Conservation (phyloP, 2,797 vertebrate species). For the Sciaenops ocellatus region DNA sequence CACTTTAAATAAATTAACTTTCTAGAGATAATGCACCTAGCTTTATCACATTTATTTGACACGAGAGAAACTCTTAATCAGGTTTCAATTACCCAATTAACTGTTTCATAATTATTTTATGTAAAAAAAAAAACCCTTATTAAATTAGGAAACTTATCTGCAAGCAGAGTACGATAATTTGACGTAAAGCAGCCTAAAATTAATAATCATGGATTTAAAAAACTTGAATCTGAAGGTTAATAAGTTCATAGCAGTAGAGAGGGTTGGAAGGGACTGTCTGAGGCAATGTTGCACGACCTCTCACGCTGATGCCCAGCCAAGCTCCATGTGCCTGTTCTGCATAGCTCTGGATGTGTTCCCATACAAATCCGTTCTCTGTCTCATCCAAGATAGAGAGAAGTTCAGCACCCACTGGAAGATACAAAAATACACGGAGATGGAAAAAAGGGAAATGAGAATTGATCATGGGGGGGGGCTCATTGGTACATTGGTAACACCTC, state of each 20-base stretch:
- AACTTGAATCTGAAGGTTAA: slow-evolving; percentile 19
- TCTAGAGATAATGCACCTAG: neutral
- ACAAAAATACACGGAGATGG: slow-evolving; percentile 12
- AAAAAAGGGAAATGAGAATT: slow-evolving; percentile 25
- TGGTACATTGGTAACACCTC: slow-evolving; percentile 29
- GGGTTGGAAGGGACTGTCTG: neutral
- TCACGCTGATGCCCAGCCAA: slow-evolving; percentile 96
- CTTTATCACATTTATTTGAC: slow-evolving; percentile 41
- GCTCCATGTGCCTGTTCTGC: slow-evolving; percentile 91
- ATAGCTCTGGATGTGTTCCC: slow-evolving; percentile 94
- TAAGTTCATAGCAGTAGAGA: slow-evolving; percentile 2
- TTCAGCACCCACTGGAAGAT: slow-evolving; percentile 87
- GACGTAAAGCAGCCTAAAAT: neutral
- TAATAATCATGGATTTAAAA: neutral
- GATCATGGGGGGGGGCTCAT: slow-evolving; percentile 22
- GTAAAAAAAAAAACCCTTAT: neutral
- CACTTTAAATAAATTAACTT: slow-evolving; percentile 28
- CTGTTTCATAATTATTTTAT: slow-evolving; percentile 22
- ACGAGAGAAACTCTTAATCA: slow-evolving; percentile 7
- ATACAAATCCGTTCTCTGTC: slow-evolving; percentile 94
- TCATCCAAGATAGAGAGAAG: slow-evolving; percentile 95
- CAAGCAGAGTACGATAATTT: neutral
- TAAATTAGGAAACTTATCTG: slow-evolving; percentile 30
- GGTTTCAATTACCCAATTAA: slow-evolving; percentile 26
- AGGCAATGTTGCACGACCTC: slow-evolving; percentile 84